Conservation (phyloP, 2,888 invertebrate species). For the Pollenia griseotomentosa region DNA sequence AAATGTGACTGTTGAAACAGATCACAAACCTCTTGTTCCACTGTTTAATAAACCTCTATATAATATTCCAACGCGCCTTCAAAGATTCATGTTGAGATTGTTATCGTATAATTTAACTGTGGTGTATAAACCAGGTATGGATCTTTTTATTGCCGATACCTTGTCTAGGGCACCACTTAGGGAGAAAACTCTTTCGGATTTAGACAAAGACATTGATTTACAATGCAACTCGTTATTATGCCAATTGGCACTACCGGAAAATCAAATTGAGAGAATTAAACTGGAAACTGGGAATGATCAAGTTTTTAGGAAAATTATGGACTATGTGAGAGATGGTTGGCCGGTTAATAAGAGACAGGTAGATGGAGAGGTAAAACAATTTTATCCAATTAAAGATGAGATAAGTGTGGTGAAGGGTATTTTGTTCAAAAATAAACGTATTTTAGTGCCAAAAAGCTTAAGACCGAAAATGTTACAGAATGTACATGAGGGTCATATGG, state of each 20-base stretch:
- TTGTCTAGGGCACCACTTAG: neutral
- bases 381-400: neutral
- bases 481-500: too few species aligned
- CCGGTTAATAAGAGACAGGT: neutral
- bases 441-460: too few species aligned
- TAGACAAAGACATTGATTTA: conserved; percentile 66
- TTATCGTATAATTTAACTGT: neutral
- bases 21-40: too few species aligned
- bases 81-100: neutral
- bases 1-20: neutral
- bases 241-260: neutral
- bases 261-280: neutral
- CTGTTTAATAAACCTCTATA: too few species aligned
- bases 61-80: neutral
- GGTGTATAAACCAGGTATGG: neutral
- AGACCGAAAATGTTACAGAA: too few species aligned
- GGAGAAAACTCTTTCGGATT: conserved; percentile 23
- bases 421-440: too few species aligned
- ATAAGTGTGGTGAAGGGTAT: too few species aligned
- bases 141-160: conserved; percentile 1
- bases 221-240: conserved; percentile 45
- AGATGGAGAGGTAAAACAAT: neutral
- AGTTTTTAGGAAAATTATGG: neutral
- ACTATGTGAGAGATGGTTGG: too few species aligned
- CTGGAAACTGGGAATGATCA: neutral